Evolutionary conservation across 2,797 vertebrate species (phyloP).

Genomic region (Micrastur ruficollis): DNA sequence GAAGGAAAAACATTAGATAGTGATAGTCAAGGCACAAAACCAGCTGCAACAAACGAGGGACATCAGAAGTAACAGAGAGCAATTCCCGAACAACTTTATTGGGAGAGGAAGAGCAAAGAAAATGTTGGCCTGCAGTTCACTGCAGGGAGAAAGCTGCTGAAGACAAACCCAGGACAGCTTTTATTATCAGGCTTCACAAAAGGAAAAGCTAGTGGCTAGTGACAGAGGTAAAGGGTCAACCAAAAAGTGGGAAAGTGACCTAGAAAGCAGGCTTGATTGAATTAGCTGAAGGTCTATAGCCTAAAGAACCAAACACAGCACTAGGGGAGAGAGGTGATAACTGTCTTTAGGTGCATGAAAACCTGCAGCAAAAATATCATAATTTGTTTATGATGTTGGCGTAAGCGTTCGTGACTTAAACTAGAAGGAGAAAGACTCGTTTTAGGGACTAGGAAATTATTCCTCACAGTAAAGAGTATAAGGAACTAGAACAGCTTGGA

Average conservation of each 20-base stretch:
- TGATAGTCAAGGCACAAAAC: not conserved
- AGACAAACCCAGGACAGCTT: not conserved
- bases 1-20: not conserved
- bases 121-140: not conserved
- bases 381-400: not conserved
- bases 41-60: not conserved
- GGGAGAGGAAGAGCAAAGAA: not conserved
- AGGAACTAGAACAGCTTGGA: not conserved
- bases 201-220: not conserved
- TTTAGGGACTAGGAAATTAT: not conserved
- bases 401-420: not conserved
- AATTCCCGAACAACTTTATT: not conserved
- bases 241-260: not conserved
- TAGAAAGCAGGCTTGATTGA: not conserved
- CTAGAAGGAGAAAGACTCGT: not conserved
- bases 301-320: not conserved
- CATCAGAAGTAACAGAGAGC: not conserved
- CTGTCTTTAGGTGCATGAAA: not conserved
- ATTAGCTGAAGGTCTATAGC: not conserved
- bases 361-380: not conserved
- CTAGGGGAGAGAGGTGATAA: not conserved
- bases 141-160: not conserved
- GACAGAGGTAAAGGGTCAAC: not conserved
- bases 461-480: not conserved
- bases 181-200: not conserved